Percentiles rank a stretch among this genome's conserved stretches.
These are phyloP conservation scores for Lordiphosa stackelbergi DNA, from an alignment of 1,140 invertebrate genomes.

Conservation along the genomic window DNA sequence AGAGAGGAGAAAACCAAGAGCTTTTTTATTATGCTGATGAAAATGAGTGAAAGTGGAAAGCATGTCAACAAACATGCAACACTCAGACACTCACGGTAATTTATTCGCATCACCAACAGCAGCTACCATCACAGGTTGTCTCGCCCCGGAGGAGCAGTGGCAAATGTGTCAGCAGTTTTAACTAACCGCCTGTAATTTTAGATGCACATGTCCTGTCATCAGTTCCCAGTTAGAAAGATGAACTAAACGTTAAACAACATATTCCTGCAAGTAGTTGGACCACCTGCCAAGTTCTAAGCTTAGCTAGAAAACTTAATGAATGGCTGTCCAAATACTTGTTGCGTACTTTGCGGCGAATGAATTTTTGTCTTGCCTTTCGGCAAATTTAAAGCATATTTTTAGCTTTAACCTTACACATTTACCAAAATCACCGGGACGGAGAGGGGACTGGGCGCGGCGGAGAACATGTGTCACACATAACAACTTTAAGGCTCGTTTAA, in stretches of 20 bases:
- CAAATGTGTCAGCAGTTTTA: conserved; percentile 53
- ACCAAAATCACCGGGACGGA: not conserved
- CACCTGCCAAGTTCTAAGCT: conserved; percentile 27
- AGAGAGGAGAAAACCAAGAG: not conserved
- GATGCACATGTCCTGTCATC: conserved; percentile 54
- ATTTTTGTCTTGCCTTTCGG: conserved; percentile 11
- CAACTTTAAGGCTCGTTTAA: conserved; percentile 60
- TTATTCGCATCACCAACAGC: conserved; percentile 46
- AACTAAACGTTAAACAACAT: not conserved
- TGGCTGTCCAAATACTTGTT: conserved; percentile 54
- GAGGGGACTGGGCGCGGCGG: not conserved
- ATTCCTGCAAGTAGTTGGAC: conserved; percentile 17
- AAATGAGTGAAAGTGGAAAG: conserved; percentile 32
- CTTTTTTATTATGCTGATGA: conserved; percentile 57
- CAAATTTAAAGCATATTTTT: conserved; percentile 56
- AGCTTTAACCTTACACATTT: conserved; percentile 54
- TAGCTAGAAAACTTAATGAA: conserved; percentile 45
- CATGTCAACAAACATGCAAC: conserved; percentile 67
- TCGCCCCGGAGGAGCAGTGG: not conserved
- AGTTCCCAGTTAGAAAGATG: conserved; percentile 30
- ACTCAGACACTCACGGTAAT: conserved; percentile 22
- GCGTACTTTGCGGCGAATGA: conserved; percentile 36
- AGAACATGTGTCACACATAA: conserved; percentile 21
- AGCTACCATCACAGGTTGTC: conserved; percentile 12
- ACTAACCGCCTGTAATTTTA: conserved; percentile 58